Conservation (phyloP, 2,113 vertebrate genomes). For the Patagioenas fasciata region DNA sequence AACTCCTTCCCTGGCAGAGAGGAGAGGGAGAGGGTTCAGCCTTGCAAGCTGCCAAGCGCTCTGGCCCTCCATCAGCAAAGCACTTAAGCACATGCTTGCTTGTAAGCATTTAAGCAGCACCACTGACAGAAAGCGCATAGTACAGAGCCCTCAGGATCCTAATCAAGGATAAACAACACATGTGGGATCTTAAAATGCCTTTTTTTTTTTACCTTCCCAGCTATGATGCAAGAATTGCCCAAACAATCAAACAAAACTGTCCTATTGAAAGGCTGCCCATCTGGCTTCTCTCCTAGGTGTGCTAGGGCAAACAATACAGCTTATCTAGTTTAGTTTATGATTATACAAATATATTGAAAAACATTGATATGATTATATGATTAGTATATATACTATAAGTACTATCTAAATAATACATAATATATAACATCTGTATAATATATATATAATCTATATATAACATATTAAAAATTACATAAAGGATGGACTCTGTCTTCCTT, state of each 20-base stretch:
- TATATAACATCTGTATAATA: too few relatives aligned
- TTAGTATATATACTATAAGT: too few relatives aligned
- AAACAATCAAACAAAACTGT: not conserved
- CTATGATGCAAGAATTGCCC: not conserved
- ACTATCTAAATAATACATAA: too few relatives aligned
- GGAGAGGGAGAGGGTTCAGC: not conserved
- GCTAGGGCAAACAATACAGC: not conserved
- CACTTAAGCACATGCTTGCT: not conserved
- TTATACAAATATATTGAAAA: not conserved
- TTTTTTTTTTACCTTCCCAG: not conserved
- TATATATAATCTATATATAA: too few relatives aligned
- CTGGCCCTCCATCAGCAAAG: not conserved
- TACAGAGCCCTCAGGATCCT: not conserved
- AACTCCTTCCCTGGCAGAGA: not conserved
- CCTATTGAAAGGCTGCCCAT: not conserved
- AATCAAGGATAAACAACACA: rapidly evolving
- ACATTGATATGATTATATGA: too few relatives aligned
- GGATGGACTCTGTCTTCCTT: not conserved
- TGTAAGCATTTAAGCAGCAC: not conserved
- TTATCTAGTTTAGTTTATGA: not conserved
- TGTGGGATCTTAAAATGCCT: not conserved
- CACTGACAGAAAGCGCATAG: not conserved
- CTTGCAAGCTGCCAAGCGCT: not conserved
- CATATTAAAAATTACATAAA: not conserved
- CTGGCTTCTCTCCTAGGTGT: not conserved